Base-by-base conservation (phyloP, 2,888 invertebrate genomes). In the Diploptera punctata region DNA sequence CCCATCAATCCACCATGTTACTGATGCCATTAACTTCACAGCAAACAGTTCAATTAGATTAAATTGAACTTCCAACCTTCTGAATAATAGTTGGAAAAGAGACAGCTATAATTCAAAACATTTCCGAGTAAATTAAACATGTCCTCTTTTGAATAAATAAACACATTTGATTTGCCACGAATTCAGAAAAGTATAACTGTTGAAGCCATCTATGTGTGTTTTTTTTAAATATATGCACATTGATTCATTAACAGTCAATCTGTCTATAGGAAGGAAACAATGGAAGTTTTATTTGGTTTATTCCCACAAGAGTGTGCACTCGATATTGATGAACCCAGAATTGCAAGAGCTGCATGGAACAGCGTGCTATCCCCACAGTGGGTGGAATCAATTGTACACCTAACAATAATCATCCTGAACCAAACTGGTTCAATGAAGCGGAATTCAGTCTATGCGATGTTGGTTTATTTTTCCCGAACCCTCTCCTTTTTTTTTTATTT, bases 191-290 rank as follows among this genome's bases (percentile, higher is more conserved):
- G n/a, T n/a, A n/a, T n/a, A n/a, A n/a, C n/a, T n/a, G 4, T 13
- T 52, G 21, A 52, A 52, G 24, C 2, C 49, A 9, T 49, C 49
- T n/a, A 49, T n/a, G n/a, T n/a, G n/a, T n/a, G n/a, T n/a, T n/a
- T n/a, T 18, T 49, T 38, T 49, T 13, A 19, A 52, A 52, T 52
- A 57, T 54, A 54, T 16, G 4, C 18, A 29, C 26, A 29, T 24
- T 54, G 57, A 57, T 31, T 57, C 57, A n/a, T 57, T 57, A 29
- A n/a, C 57, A 57, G n/a, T 57, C 57, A 57, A 10, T 57, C 31
- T 47, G n/a, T 47, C 47, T 31, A 57, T 57, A 24, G 57, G 29
- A 24, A 57, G n/a, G 29, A 57, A 57, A 57, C 57, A 57, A 57
- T 57, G 57, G 26, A 24, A 57, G 57, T 57, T 57, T 24, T 57